Conservation (phyloP, 1,140 invertebrate species). For the Ephestia elutella region DNA sequence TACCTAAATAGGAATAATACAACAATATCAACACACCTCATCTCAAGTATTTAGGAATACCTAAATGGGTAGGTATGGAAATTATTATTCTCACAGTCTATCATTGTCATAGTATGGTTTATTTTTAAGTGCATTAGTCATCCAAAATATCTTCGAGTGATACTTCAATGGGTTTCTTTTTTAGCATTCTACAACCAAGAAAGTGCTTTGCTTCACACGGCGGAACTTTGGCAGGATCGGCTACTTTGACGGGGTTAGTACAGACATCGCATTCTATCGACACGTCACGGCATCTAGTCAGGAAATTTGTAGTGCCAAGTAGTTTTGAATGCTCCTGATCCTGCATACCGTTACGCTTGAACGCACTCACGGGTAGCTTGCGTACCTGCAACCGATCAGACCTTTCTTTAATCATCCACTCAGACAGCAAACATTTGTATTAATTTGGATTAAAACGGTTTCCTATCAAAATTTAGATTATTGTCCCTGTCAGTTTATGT, state of each 20-base stretch:
- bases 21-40: too few relatives aligned
- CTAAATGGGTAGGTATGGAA: too few relatives aligned
- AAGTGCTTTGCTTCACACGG: conserved; percentile 19
- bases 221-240: conserved; percentile 52
- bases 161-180: conserved; percentile 52
- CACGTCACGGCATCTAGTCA: conserved; percentile 48
- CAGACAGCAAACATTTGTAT: not conserved
- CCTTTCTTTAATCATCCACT: conserved; percentile 30
- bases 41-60: too few relatives aligned
- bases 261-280: conserved; percentile 45
- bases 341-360: conserved; percentile 65
- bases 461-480: not conserved
- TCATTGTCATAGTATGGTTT: not conserved
- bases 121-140: conserved; percentile 22
- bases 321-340: conserved; percentile 58
- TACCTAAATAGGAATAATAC: too few relatives aligned
- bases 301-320: conserved; percentile 54
- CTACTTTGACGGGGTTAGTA: conserved; percentile 35
- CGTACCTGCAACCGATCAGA: conserved; percentile 58
- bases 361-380: conserved; percentile 54
- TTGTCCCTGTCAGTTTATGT: not conserved
- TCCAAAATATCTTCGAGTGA: conserved; percentile 52
- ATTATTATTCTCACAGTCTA: too few relatives aligned
- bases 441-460: not conserved
- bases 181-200: conserved; percentile 31